Percentiles rank a stretch among this genome's conserved stretches.
Evolutionary conservation across 2,888 invertebrate species (phyloP).

Genomic region (Timema cristinae): DNA sequence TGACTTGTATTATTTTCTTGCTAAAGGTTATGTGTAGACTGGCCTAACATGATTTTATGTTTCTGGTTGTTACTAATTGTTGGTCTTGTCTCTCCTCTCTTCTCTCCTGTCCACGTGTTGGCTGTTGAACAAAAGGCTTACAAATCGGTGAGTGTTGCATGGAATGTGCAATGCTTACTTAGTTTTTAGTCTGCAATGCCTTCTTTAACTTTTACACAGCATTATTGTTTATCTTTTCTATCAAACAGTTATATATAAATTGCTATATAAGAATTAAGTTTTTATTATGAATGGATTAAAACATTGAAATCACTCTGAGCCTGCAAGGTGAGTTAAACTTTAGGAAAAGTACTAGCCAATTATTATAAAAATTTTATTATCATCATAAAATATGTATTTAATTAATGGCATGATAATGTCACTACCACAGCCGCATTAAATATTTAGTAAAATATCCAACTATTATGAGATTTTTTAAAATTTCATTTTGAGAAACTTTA

Average conservation of each 20-base stretch:
- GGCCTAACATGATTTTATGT: conserved; percentile 12
- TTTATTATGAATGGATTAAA: too few species aligned
- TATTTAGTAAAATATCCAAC: too few species aligned
- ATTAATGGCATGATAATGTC: too few species aligned
- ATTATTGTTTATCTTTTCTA: neutral
- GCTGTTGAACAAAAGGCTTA: conserved; percentile 42
- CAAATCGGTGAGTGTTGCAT: conserved; percentile 44
- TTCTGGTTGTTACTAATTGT: conserved; percentile 32
- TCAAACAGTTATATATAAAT: neutral
- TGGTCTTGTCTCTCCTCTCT: conserved; percentile 37
- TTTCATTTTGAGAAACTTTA: too few species aligned
- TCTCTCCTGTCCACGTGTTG: conserved; percentile 38
- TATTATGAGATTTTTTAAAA: too few species aligned
- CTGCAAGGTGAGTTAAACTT: too few species aligned
- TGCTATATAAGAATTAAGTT: neutral
- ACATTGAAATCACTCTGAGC: too few species aligned
- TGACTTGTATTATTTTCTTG: conserved; percentile 15
- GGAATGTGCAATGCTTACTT: conserved; percentile 20
- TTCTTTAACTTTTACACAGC: conserved; percentile 3
- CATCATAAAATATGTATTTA: too few species aligned
- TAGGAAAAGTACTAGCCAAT: too few species aligned
- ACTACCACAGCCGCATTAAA: too few species aligned
- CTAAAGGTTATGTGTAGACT: conserved; percentile 18
- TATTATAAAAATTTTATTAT: too few species aligned
- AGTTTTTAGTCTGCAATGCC: neutral